Evolutionary conservation across 2,797 vertebrate species (phyloP).

Genomic region (Syngnathus rostellatus): DNA sequence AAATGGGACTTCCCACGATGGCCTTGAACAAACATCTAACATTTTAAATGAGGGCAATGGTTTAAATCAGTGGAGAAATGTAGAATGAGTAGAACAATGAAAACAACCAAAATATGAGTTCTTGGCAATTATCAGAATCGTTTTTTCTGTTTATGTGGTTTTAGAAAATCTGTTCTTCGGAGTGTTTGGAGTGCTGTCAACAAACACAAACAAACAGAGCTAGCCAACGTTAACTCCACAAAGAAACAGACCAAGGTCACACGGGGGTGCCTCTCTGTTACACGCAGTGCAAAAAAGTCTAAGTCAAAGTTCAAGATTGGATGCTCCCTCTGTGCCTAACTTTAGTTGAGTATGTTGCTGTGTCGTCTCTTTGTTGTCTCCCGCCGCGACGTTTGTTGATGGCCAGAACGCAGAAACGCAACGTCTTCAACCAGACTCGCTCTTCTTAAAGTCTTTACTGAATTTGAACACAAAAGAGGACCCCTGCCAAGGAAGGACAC

Average conservation of each 20-base stretch:
- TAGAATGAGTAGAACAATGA: no score
- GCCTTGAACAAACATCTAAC: no score
- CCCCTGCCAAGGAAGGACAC: slow-evolving; percentile 50
- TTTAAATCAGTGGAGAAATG: no score
- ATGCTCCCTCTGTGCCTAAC: slow-evolving; percentile 35
- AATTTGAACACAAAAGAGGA: slow-evolving; percentile 54
- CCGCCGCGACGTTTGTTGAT: slow-evolving; percentile 21
- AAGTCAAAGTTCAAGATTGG: slow-evolving; percentile 52
- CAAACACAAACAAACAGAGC: slow-evolving; percentile 12
- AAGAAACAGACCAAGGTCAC: slow-evolving; percentile 30
- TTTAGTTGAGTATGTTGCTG: slow-evolving; percentile 48
- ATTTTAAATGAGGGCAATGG: no score
- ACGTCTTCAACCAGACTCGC: slow-evolving; percentile 16
- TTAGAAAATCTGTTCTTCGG: not conserved
- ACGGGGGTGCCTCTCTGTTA: slow-evolving; percentile 31
- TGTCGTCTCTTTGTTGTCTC: slow-evolving; percentile 26
- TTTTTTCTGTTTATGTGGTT: not conserved
- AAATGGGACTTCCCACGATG: no score
- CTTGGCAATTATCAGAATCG: no score
- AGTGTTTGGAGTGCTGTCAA: not conserved
- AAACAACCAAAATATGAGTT: no score
- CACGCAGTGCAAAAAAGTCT: slow-evolving; percentile 47
- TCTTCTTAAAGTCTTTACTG: slow-evolving; percentile 37
- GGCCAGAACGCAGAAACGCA: slow-evolving; percentile 19
- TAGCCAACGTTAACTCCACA: slow-evolving; percentile 32